Base-by-base conservation (phyloP, 2,888 invertebrate species). In the Euproctis similis region DNA sequence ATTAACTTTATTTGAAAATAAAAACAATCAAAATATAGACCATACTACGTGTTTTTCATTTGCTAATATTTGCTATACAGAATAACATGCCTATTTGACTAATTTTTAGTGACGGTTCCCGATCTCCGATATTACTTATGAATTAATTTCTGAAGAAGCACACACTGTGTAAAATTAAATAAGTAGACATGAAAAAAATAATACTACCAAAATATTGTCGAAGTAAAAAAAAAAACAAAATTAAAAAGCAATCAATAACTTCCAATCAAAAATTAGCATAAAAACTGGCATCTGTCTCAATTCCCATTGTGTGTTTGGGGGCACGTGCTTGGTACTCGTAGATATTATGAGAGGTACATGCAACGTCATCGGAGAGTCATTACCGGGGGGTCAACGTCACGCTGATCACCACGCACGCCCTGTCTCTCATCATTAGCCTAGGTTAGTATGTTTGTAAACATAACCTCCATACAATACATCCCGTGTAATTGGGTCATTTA, bases 391-490 rank as follows among this genome's bases (percentile, higher is more conserved):
- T 80, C 81, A 78, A 70, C 63, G 76, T 61, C 75, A 70, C 62
- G 62, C 66, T 82, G 81, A 82, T 82, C 81, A 78, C 78, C 80
- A 67, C 54, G 61, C 71, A 66, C 70, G 77, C 78, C 78, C 76
- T 82, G 80, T 73, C 81, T 72, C 70, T 81, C 74, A 77, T 77
- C 80, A 82, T 84, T 84, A 82, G 75, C 81, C 82, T 84, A 84
- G 84, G 84, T 84, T 82, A 81, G 77, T 73, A 75, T 80, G 78
- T 82, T 82, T 81, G 82, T 82, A 84, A 84, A 84, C 84, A 84
- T 66, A 59, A 61, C 66, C 62, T 59, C 62, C 67, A 72, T 74
- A 73, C 68, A 70, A 46, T 72, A 58, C 55, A 65, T 66, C 60
- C 59, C 56, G 57, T 63, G 59, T 56, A 70, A 67, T 72, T 65